Conservation (phyloP, 2,888 invertebrate species). For the Elegia similella region DNA sequence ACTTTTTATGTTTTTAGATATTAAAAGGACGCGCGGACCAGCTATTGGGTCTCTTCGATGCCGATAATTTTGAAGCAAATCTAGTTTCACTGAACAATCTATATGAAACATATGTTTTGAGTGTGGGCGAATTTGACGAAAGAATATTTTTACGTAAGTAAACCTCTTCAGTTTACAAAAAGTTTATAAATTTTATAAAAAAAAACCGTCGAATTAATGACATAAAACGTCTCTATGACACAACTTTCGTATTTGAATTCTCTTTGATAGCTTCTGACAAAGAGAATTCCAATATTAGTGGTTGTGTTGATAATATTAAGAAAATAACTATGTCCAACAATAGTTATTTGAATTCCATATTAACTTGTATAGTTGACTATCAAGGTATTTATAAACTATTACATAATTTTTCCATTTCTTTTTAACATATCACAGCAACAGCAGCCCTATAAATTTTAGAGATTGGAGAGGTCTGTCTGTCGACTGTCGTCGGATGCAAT, state of each 20-base stretch:
- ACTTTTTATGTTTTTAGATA: constrained; percentile 75
- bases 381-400: constrained; percentile 30
- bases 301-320: too few relatives aligned
- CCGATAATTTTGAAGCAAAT: constrained; percentile 91
- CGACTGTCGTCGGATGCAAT: too few relatives aligned
- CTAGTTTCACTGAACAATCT: constrained; percentile 91
- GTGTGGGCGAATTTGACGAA: constrained; percentile 97
- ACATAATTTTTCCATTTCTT: not conserved
- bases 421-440: not conserved
- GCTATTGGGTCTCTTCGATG: constrained; percentile 89
- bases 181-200: not conserved
- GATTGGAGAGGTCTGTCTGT: too few relatives aligned
- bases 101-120: constrained; percentile 95
- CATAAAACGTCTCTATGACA: not conserved
- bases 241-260: not conserved
- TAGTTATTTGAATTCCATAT: constrained; percentile 45
- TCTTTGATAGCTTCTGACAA: too few relatives aligned
- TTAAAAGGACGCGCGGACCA: constrained; percentile 87
- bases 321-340: constrained; percentile 39
- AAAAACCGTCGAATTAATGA: not conserved
- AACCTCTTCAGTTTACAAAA: not conserved
- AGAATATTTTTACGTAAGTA: constrained; percentile 93
- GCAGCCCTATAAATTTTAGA: too few relatives aligned
- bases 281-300: too few relatives aligned
- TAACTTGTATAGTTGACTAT: constrained; percentile 46